Conservation (phyloP, 2,797 vertebrate genomes). For the Pelochelys cantorii region DNA sequence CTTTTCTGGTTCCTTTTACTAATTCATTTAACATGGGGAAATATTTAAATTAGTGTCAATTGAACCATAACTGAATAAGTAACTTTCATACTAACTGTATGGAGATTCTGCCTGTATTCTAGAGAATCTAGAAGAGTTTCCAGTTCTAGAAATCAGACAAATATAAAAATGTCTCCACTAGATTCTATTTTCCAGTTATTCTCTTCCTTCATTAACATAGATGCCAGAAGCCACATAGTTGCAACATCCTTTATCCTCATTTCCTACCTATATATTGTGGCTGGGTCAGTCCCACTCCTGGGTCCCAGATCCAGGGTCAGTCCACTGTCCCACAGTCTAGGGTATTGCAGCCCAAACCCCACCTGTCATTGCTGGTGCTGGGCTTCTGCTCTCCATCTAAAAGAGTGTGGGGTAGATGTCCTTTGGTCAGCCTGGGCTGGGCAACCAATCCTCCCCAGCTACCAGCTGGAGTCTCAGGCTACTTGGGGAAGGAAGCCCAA, state of each 20-base stretch:
- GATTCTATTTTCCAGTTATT: neutral
- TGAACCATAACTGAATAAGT: slow-evolving; percentile 12
- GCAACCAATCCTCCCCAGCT: too few relatives aligned
- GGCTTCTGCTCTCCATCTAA: too few relatives aligned
- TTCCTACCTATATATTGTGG: neutral
- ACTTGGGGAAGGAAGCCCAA: too few relatives aligned
- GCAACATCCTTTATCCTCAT: neutral
- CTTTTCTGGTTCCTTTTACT: slow-evolving; percentile 28
- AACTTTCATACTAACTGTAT: neutral
- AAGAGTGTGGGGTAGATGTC: too few relatives aligned
- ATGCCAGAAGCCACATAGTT: neutral
- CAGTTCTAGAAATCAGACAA: slow-evolving; percentile 15
- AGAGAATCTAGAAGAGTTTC: slow-evolving; percentile 10
- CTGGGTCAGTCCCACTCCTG: too few relatives aligned
- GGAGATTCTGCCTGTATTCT: neutral
- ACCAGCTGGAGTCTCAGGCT: too few relatives aligned
- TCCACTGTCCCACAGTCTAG: too few relatives aligned
- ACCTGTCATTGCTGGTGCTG: too few relatives aligned
- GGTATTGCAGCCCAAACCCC: too few relatives aligned
- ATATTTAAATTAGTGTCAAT: slow-evolving; percentile 21
- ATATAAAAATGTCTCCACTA: neutral
- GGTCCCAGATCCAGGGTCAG: too few relatives aligned
- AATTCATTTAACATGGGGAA: slow-evolving; percentile 32
- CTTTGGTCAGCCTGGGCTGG: too few relatives aligned
- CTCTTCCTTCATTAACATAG: slow-evolving; percentile 6